These are phyloP conservation scores for Syngnathoides biaculeatus DNA, from an alignment of 2,113 vertebrate species.

Conservation along the genomic window DNA sequence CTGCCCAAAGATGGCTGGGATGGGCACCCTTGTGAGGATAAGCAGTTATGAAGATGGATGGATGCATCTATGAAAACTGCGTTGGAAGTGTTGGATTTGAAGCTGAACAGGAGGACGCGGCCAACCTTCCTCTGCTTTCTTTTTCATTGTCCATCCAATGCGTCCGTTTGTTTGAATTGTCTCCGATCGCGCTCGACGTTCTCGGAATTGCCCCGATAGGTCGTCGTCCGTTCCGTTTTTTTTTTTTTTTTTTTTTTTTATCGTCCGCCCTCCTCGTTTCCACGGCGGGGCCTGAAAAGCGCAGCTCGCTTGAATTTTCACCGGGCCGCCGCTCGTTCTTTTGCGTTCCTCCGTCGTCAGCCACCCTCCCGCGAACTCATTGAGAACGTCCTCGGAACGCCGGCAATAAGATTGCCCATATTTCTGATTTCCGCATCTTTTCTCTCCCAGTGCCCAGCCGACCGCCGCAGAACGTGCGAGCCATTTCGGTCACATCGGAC, in stretches of 20 bases:
- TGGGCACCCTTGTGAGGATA: too few species aligned
- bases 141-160: neutral
- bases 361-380: conserved; percentile 5
- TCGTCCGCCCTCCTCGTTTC: conserved; percentile 38
- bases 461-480: conserved; percentile 91
- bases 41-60: too few species aligned
- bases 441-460: conserved; percentile 88
- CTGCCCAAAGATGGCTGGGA: too few species aligned
- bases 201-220: conserved; percentile 21
- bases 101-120: too few species aligned
- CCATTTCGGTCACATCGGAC: conserved; percentile 93
- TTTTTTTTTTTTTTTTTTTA: too few species aligned
- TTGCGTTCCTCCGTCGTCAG: conserved; percentile 2
- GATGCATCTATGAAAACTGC: too few species aligned
- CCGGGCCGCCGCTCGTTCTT: conserved; percentile 11
- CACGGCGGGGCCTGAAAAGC: conserved; percentile 44
- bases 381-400: conserved; percentile 25
- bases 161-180: too few species aligned
- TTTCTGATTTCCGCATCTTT: too few species aligned
- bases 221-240: too few species aligned
- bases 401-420: too few species aligned
- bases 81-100: too few species aligned
- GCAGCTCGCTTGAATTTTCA: conserved; percentile 37
- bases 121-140: too few species aligned
- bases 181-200: conserved; percentile 15